Conservation (phyloP, 2,797 vertebrate genomes). For the Pseudochirops cupreus region DNA sequence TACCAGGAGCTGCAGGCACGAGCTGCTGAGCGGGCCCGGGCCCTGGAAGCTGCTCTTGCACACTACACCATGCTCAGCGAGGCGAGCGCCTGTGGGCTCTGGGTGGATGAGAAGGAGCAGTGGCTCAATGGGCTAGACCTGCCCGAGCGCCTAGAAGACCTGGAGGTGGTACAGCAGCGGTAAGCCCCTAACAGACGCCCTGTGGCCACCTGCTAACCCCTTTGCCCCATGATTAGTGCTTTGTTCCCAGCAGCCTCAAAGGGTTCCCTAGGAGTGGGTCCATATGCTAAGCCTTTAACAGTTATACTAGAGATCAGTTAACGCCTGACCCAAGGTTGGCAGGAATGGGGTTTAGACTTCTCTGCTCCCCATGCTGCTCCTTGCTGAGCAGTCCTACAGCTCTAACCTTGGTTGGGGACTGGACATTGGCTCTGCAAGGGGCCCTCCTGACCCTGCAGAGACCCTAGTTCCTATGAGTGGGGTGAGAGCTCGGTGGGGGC, state of each 20-base stretch:
- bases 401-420: no score
- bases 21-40: conserved; percentile 88
- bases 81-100: conserved; percentile 94
- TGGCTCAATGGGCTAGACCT: conserved; percentile 94
- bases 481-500: no score
- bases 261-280: no score
- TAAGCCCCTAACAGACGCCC: conserved; percentile 59
- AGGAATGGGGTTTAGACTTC: no score
- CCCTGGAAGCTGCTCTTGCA: conserved; percentile 92
- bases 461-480: neutral
- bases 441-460: no score
- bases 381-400: neutral
- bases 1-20: conserved; percentile 90
- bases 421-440: no score
- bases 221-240: no score
- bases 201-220: rapidly evolving
- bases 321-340: neutral
- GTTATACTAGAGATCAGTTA: no score
- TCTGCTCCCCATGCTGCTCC: neutral
- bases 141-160: conserved; percentile 94
- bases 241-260: no score
- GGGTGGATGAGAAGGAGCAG: conserved; percentile 96
- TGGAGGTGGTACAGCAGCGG: conserved; percentile 98
- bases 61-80: conserved; percentile 97
- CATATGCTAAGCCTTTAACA: no score